phyloP scores from a whole-genome alignment of 30 jellyfish, hydroid and myxozoan species.

The Hydractinia symbiolongicarpus region DNA sequence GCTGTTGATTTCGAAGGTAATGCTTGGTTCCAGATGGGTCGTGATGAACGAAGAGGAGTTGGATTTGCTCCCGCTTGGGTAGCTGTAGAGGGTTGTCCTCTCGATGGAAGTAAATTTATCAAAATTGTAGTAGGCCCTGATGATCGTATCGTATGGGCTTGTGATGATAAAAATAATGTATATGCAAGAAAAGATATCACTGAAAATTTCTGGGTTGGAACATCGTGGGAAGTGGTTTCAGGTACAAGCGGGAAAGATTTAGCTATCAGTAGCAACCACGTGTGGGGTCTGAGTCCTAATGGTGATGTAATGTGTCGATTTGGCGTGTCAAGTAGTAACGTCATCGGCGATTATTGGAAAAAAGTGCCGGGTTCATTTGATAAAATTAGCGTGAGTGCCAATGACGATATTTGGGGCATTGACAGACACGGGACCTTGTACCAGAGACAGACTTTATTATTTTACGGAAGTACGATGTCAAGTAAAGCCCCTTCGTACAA shows the following conservation, averaged over 20 bases:
- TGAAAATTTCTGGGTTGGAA: constrained; percentile 89
- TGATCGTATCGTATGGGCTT: constrained; percentile 93
- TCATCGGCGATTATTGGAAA: constrained; percentile 95
- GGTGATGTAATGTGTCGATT: constrained; percentile 94
- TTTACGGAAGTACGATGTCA: constrained; percentile 76
- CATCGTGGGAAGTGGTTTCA: constrained; percentile 93
- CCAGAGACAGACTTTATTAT: constrained; percentile 74
- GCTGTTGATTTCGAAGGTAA: constrained; percentile 97
- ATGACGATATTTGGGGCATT: constrained; percentile 97
- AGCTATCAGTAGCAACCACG: constrained; percentile 80
- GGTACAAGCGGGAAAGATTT: constrained; percentile 94
- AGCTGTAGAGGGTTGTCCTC: constrained; percentile 93
- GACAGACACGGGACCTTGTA: constrained; percentile 95
- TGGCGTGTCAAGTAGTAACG: constrained; percentile 80
- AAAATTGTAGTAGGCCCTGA: constrained; percentile 86
- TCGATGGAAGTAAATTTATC: constrained; percentile 90
- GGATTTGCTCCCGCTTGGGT: constrained; percentile 91
- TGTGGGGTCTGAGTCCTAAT: constrained; percentile 95
- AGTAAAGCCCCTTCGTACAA: constrained; percentile 89
- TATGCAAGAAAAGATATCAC: constrained; percentile 90
- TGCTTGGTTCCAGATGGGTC: constrained; percentile 97
- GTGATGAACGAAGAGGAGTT: constrained; percentile 55
- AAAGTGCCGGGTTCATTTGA: constrained; percentile 95
- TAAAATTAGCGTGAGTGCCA: constrained; percentile 82
- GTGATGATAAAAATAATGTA: constrained; percentile 86